Evolutionary conservation across 92 coral and sea anemone species (phyloP).

Genomic region (Micromussa lordhowensis): DNA sequence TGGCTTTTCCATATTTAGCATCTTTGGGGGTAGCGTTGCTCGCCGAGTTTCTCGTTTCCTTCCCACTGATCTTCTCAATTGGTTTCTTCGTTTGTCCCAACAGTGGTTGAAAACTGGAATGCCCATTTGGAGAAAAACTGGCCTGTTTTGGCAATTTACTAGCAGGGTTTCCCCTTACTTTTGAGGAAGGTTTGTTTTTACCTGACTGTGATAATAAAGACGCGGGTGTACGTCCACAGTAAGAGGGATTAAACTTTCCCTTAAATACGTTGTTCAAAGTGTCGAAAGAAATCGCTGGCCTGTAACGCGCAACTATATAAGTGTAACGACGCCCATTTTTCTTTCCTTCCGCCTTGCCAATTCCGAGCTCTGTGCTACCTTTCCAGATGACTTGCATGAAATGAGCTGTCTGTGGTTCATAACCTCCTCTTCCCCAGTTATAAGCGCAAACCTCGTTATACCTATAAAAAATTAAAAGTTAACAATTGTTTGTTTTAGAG

Average conservation of each 20-base stretch:
- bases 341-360: constrained; percentile 26
- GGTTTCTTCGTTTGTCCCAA: neutral
- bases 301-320: constrained; percentile 59
- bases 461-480: constrained; percentile 15
- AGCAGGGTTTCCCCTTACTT: neutral
- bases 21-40: neutral
- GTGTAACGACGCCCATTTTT: constrained; percentile 33
- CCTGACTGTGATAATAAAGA: neutral
- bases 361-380: constrained; percentile 24
- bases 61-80: no score
- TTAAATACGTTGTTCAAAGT: constrained; percentile 14
- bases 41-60: neutral
- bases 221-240: neutral
- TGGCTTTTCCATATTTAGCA: no score
- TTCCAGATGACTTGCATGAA: constrained; percentile 64
- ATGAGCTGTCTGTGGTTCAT: constrained; percentile 35
- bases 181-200: neutral
- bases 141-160: neutral
- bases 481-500: neutral
- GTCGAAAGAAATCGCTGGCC: constrained; percentile 27
- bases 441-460: constrained; percentile 50
- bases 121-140: neutral
- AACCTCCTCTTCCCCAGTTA: constrained; percentile 25
- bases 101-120: neutral
- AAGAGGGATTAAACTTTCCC: constrained; percentile 14